Base-by-base conservation (phyloP, 30 jellyfish, hydroid and myxozoan species). In the Cassiopea xamachana region DNA sequence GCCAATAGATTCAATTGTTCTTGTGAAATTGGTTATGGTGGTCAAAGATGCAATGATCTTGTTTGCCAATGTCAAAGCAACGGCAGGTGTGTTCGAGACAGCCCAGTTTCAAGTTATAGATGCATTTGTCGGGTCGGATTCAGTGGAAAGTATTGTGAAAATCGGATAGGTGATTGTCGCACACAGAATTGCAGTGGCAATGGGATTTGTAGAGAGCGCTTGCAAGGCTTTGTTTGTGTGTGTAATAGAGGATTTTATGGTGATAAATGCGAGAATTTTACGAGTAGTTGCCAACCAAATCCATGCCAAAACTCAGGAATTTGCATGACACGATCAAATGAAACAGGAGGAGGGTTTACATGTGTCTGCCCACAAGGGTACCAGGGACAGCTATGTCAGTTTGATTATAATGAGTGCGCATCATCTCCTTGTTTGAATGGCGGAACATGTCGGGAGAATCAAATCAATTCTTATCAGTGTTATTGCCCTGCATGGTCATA, bases 11-110 rank as follows among this genome's bases (percentile, higher is more conserved):
- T 64, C 81, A 81, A 50, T 14, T 94, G 98, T 67, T 47, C 72
- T 14, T 94, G 98, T 87, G 89, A 75, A 16, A 62, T 94, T n/a
- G 98, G 97, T 7, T 94, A 83, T 74, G 84, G 86, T 7, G 98
- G 98, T 64, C 64, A 3, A n/a, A 75, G 68, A n/a, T 94, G 98
- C 77, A 89, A 94, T 59, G 59, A 47, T 4, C 85, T 74, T 60
- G 46, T 48, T 61, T 94, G 98, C 81, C 96, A 93, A 27, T 94
- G 98, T 68, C 74, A 79, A 71, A 87, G 87, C 49, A 79, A 75
- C 59, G 98, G 98, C 18, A 74, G 98, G 47, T 94, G 98, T 90
- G 93, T 94, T 10, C 88, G 85, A 17, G 82, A 90, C 62, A 77
- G 84, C 45, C 68, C 88, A 1, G n/a, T 82, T 18, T 39, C 69